Conservation (phyloP, 2,113 vertebrate species). For the Bungarus multicinctus region DNA sequence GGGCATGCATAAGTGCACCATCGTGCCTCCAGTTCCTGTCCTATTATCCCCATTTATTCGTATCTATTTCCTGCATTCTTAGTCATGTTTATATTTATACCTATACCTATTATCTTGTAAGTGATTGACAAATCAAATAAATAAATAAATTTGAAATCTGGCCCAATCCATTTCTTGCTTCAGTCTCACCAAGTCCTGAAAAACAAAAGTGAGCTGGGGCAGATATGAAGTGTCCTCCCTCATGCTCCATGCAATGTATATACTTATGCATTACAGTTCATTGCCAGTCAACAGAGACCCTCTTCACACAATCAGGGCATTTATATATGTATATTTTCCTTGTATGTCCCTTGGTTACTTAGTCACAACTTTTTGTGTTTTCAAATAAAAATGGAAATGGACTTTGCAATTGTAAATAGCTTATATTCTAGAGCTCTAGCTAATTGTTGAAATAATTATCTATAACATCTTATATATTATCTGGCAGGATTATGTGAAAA, state of each 20-base stretch:
- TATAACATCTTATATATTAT: background rate
- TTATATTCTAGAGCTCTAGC: background rate
- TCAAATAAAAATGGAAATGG: background rate
- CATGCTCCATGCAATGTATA: background rate
- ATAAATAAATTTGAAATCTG: background rate
- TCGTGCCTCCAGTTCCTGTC: no score
- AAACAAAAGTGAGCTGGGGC: background rate
- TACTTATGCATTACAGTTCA: background rate
- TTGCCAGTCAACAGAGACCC: background rate
- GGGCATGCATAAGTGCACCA: no score
- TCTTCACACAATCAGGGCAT: background rate
- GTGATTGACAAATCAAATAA: no score
- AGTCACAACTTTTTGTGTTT: background rate
- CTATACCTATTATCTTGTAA: no score
- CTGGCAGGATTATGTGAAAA: background rate
- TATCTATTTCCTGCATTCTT: no score
- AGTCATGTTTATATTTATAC: no score
- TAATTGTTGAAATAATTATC: background rate
- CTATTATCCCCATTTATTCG: no score
- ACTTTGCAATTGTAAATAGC: background rate
- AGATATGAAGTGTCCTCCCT: background rate
- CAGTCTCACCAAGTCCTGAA: background rate
- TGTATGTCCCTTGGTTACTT: background rate
- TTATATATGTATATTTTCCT: background rate
- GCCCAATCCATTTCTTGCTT: background rate